Percentiles rank a stretch among this genome's conserved stretches.
phyloP scores from a whole-genome alignment of 2,797 vertebrate species.

The Lepus oiostolus region DNA sequence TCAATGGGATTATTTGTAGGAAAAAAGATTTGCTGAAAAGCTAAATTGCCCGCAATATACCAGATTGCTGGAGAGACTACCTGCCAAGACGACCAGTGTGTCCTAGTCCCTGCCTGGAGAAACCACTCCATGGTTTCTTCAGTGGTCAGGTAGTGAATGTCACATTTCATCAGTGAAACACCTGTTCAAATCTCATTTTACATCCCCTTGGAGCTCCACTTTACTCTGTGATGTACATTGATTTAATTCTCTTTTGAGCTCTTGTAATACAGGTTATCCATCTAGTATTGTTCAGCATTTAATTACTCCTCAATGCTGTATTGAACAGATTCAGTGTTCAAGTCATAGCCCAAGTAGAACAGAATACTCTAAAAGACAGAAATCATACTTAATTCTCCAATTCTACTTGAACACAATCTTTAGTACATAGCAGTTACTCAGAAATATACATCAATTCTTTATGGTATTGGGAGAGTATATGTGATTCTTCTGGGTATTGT shows the following conservation, averaged over 20 bases:
- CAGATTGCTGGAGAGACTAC: neutral
- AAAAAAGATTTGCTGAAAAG: conserved; percentile 8
- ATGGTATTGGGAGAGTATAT: neutral
- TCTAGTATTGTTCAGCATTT: neutral
- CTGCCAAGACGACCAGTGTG: neutral
- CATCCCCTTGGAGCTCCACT: neutral
- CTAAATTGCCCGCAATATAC: neutral
- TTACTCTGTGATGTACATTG: neutral
- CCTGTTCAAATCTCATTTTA: neutral
- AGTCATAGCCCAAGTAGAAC: neutral
- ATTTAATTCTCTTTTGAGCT: conserved; percentile 36
- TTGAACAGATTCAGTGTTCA: conserved; percentile 10
- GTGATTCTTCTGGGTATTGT: too few species aligned
- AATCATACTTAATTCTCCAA: neutral
- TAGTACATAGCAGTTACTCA: neutral
- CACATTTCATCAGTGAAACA: conserved; percentile 1
- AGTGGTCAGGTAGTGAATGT: neutral
- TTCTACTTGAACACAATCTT: neutral
- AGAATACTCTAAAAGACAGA: neutral
- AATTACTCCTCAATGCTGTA: conserved; percentile 29
- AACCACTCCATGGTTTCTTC: neutral
- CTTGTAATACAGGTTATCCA: neutral
- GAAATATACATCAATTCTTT: neutral
- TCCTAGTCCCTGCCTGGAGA: neutral
- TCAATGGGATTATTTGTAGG: neutral